These are phyloP conservation scores for Theristus sp. DNA, from an alignment of 2,888 invertebrate genomes.

Conservation along the genomic window DNA sequence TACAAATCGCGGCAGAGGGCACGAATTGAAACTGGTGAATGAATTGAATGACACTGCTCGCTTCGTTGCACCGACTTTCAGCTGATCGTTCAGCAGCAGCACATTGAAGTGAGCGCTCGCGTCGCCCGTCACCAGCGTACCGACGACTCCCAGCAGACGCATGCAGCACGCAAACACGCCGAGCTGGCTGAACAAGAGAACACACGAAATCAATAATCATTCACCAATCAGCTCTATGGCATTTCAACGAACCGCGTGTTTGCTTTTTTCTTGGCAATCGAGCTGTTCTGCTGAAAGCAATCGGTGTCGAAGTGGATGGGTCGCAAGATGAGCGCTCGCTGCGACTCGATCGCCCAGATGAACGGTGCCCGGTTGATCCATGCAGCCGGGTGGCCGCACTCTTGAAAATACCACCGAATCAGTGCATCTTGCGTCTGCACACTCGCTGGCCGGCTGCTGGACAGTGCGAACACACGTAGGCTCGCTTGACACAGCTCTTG, in stretches of 20 bases:
- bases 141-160: neutral
- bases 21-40: too few relatives aligned
- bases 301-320: neutral
- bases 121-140: neutral
- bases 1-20: too few relatives aligned
- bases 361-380: neutral
- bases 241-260: too few relatives aligned
- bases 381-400: neutral
- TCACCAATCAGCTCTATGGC: too few relatives aligned
- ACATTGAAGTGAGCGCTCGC: neutral
- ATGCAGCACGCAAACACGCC: neutral
- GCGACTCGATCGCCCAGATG: neutral
- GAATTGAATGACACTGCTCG: neutral
- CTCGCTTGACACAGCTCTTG: too few relatives aligned
- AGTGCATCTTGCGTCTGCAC: too few relatives aligned
- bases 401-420: neutral
- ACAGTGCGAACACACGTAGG: too few relatives aligned
- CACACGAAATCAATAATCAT: too few relatives aligned
- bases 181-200: too few relatives aligned
- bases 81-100: neutral
- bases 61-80: neutral
- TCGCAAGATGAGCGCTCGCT: neutral
- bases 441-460: too few relatives aligned
- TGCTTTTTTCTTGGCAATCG: too few relatives aligned
- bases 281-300: too few relatives aligned